These are phyloP conservation scores for Drosophila leonis DNA, from an alignment of 2,888 invertebrate species.

Conservation along the genomic window DNA sequence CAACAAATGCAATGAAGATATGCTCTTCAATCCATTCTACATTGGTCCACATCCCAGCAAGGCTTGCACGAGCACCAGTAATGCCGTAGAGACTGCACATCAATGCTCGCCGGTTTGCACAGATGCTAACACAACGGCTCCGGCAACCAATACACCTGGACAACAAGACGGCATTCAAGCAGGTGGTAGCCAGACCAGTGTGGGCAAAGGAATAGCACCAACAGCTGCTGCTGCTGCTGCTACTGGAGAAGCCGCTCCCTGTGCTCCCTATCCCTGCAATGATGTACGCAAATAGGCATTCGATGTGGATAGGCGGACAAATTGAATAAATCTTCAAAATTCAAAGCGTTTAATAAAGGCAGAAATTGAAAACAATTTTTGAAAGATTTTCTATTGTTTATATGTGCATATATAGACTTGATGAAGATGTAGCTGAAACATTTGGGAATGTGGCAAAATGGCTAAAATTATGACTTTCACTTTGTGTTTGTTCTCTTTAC, in stretches of 20 bases:
- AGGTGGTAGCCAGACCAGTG: neutral
- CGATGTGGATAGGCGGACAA: neutral
- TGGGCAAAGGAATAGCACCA: neutral
- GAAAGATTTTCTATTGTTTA: neutral
- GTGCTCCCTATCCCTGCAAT: conserved; percentile 18
- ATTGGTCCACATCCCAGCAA: conserved; percentile 49
- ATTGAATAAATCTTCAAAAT: neutral
- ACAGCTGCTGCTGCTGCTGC: neutral
- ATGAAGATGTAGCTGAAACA: neutral
- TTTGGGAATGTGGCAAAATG: neutral
- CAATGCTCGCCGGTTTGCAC: conserved; percentile 16
- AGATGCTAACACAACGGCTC: neutral
- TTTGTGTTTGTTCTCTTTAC: too few relatives aligned
- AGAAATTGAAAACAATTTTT: neutral
- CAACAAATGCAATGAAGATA: neutral
- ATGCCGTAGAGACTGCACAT: neutral
- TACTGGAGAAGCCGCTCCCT: neutral
- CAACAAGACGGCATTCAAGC: neutral
- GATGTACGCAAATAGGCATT: neutral
- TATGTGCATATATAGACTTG: neutral
- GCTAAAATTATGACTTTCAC: too few relatives aligned
- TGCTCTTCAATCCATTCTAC: conserved; percentile 49
- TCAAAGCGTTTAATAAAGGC: neutral
- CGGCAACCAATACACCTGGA: neutral
- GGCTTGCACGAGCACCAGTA: conserved; percentile 23